A percentile compares a stretch with the other conserved stretches of the same genome.
phyloP scores from a whole-genome alignment of 2,888 invertebrate species.

The Torymus texanus region DNA sequence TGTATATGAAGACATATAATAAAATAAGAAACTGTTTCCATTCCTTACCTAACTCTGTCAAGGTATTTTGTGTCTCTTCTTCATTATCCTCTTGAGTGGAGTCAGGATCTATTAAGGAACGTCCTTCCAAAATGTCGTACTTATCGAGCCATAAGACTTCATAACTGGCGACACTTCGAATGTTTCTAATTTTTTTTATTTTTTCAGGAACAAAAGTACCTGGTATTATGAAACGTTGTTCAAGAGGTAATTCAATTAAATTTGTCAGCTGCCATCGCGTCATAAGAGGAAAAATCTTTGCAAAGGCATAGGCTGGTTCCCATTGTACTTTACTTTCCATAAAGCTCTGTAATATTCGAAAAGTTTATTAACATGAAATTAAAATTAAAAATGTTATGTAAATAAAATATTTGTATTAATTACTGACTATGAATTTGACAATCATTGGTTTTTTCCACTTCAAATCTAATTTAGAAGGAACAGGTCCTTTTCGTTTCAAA shows the following conservation, averaged over 20 bases:
- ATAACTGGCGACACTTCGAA: slow-evolving; percentile 81
- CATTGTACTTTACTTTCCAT: slow-evolving; percentile 83
- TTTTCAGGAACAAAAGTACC: slow-evolving; percentile 75
- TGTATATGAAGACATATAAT: not conserved
- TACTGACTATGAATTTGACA: slow-evolving; percentile 82
- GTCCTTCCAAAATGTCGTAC: slow-evolving; percentile 77
- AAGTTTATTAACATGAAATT: slow-evolving; percentile 19
- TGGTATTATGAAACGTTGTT: slow-evolving; percentile 57
- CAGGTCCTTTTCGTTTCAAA: slow-evolving; percentile 77
- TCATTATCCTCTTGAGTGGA: slow-evolving; percentile 60
- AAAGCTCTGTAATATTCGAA: slow-evolving; percentile 77
- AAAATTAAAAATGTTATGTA: not conserved
- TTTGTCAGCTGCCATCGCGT: slow-evolving; percentile 86
- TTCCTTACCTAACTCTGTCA: slow-evolving; percentile 47
- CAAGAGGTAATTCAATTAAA: slow-evolving; percentile 63
- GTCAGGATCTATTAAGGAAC: slow-evolving; percentile 72
- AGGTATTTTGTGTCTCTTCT: slow-evolving; percentile 41
- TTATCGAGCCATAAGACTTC: slow-evolving; percentile 85
- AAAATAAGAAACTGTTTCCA: not conserved
- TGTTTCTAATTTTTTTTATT: slow-evolving; percentile 78
- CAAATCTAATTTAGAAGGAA: slow-evolving; percentile 77
- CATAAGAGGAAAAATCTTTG: slow-evolving; percentile 85
- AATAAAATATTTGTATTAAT: not conserved
- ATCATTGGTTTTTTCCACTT: slow-evolving; percentile 82
- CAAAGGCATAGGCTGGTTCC: slow-evolving; percentile 85